These are phyloP conservation scores for Eonycteris spelaea DNA, from an alignment of 2,113 vertebrate genomes.

Conservation along the genomic window DNA sequence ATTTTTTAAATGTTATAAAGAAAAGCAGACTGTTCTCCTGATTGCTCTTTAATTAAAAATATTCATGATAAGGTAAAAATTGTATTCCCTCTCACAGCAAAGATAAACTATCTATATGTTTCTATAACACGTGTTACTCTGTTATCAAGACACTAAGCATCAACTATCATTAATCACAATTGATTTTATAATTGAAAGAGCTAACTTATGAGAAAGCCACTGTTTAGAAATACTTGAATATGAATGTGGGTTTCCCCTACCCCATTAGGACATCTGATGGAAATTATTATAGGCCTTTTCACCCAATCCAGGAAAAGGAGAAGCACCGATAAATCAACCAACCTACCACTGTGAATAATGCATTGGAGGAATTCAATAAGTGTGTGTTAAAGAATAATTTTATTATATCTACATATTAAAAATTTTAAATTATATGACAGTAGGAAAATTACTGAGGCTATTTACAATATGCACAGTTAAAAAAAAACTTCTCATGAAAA, in stretches of 20 bases:
- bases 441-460: neutral
- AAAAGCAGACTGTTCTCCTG: neutral
- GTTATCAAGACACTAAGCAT: neutral
- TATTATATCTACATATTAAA: neutral
- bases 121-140: neutral
- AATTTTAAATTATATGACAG: neutral
- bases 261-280: neutral
- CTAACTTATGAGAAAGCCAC: neutral
- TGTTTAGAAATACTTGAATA: neutral
- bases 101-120: neutral
- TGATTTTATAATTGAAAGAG: constrained; percentile 24
- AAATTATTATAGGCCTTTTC: neutral
- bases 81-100: neutral
- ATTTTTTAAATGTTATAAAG: constrained; percentile 40
- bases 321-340: neutral
- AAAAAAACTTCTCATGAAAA: neutral
- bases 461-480: neutral
- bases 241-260: neutral
- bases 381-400: neutral
- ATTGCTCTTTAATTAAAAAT: constrained; percentile 32
- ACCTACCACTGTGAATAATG: neutral
- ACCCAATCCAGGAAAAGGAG: neutral
- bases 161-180: neutral
- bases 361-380: neutral
- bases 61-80: neutral